Evolutionary conservation across 2,888 invertebrate genomes (phyloP).

Genomic region (Eulithis prunata): DNA sequence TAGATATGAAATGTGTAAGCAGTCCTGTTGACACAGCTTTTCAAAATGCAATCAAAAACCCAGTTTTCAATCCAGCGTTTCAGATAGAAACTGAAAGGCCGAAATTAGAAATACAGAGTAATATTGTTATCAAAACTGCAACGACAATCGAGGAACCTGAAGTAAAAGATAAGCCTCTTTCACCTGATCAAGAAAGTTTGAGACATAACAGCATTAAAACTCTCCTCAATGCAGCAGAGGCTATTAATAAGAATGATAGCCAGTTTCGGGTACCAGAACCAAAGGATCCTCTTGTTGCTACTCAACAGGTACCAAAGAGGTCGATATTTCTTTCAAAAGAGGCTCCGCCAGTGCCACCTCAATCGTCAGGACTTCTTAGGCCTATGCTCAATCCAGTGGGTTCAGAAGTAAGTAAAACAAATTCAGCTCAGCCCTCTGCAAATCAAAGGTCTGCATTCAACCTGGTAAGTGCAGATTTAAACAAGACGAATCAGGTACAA

Average conservation of each 20-base stretch:
- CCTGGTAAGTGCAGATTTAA: conserved; percentile 38
- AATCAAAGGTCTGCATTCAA: conserved; percentile 8
- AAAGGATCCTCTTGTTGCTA: conserved; percentile 48
- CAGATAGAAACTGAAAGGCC: conserved; percentile 46
- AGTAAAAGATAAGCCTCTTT: conserved; percentile 36
- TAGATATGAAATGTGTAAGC: conserved; percentile 76
- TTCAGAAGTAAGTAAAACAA: conserved; percentile 50
- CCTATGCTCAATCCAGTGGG: conserved; percentile 1
- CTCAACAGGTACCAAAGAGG: conserved; percentile 43
- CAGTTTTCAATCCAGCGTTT: conserved; percentile 53
- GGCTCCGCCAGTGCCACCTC: conserved; percentile 32
- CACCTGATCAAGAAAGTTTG: conserved; percentile 13
- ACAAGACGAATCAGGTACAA: conserved; percentile 47
- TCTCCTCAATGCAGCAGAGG: conserved; percentile 70
- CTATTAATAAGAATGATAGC: conserved; percentile 64
- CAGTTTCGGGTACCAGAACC: conserved; percentile 63
- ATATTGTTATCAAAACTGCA: conserved; percentile 72
- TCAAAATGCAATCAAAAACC: conserved; percentile 42
- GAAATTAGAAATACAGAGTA: conserved; percentile 76
- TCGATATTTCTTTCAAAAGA: conserved; percentile 63
- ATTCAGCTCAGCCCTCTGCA: conserved; percentile 31
- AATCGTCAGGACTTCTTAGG: conserved; percentile 1
- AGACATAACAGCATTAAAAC: conserved; percentile 59
- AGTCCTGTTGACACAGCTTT: conserved; percentile 39
- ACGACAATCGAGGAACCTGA: conserved; percentile 55